Percentiles rank a stretch among this genome's conserved stretches.
phyloP scores from a whole-genome alignment of 2,888 invertebrate genomes.

The Schizotus pectinicornis region DNA sequence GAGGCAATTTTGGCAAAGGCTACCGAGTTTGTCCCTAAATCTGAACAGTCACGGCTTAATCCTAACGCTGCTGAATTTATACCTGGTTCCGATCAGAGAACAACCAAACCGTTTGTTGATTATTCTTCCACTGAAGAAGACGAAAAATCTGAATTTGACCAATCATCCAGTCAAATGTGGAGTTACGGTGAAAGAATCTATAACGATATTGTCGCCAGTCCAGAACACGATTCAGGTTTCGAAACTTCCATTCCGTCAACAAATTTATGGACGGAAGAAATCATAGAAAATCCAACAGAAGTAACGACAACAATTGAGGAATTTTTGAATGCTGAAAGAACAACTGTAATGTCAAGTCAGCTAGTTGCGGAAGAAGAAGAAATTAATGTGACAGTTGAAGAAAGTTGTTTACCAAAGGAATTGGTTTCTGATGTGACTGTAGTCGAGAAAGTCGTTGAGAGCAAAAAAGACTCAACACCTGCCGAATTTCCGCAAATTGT shows the following conservation, averaged over 20 bases:
- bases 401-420: constrained; percentile 21
- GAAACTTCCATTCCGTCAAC: constrained; percentile 50
- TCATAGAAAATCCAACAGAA: constrained; percentile 43
- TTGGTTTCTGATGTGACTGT: neutral
- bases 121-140: constrained; percentile 5
- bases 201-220: constrained; percentile 35
- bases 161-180: constrained; percentile 32
- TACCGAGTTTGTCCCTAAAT: constrained; percentile 52
- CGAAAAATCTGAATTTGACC: constrained; percentile 8
- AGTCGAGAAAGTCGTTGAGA: no score
- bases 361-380: constrained; percentile 18
- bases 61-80: constrained; percentile 56
- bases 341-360: constrained; percentile 14
- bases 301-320: constrained; percentile 10
- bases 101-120: constrained; percentile 7
- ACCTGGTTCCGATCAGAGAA: constrained; percentile 43
- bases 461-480: no score
- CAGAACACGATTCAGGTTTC: constrained; percentile 40
- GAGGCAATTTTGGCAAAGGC: constrained; percentile 51
- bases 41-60: constrained; percentile 50
- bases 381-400: constrained; percentile 21
- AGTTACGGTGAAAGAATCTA: constrained; percentile 42
- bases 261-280: constrained; percentile 51
- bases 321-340: constrained; percentile 26
- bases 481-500: no score